These are phyloP conservation scores for Apeira syringaria DNA, from an alignment of 2,888 invertebrate genomes.

Conservation along the genomic window DNA sequence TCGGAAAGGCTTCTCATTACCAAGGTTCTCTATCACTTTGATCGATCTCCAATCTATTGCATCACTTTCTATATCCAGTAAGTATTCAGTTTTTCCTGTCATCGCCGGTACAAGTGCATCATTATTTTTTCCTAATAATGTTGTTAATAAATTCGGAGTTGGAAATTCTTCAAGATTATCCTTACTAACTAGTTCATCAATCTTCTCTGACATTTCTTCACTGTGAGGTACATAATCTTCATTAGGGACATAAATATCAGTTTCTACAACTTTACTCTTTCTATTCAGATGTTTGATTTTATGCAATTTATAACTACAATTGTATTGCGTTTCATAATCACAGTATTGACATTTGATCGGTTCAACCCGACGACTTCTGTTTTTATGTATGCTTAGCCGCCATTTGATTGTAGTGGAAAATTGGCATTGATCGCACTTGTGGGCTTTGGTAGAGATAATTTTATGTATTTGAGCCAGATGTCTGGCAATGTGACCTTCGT, in stretches of 20 bases:
- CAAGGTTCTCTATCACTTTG: slow-evolving; percentile 48
- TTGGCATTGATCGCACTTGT: slow-evolving; percentile 55
- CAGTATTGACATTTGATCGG: slow-evolving; percentile 50
- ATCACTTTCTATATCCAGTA: slow-evolving; percentile 46
- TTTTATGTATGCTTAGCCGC: slow-evolving; percentile 57
- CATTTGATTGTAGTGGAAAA: slow-evolving; percentile 56
- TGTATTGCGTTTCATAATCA: slow-evolving; percentile 50
- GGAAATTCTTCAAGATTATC: slow-evolving; percentile 5
- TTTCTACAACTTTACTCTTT: neutral
- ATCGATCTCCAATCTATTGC: slow-evolving; percentile 56
- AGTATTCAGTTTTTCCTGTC: slow-evolving; percentile 42
- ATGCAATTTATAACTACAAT: slow-evolving; percentile 58
- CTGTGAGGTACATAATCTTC: neutral
- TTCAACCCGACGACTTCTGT: slow-evolving; percentile 44
- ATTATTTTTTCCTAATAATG: slow-evolving; percentile 10
- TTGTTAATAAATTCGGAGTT: neutral
- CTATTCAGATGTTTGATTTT: slow-evolving; percentile 34
- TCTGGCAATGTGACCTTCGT: slow-evolving; percentile 57
- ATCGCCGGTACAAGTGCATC: slow-evolving; percentile 2
- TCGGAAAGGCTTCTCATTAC: slow-evolving; percentile 52
- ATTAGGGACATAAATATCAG: slow-evolving; percentile 5
- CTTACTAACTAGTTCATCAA: neutral
- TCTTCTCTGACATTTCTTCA: neutral
- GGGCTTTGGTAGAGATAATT: slow-evolving; percentile 50
- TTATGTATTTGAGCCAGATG: slow-evolving; percentile 63